Evolutionary conservation across 2,113 vertebrate species (phyloP), one percentile per base, ranked within the genome.

Genomic region (Tragelaphus imberbis): DNA sequence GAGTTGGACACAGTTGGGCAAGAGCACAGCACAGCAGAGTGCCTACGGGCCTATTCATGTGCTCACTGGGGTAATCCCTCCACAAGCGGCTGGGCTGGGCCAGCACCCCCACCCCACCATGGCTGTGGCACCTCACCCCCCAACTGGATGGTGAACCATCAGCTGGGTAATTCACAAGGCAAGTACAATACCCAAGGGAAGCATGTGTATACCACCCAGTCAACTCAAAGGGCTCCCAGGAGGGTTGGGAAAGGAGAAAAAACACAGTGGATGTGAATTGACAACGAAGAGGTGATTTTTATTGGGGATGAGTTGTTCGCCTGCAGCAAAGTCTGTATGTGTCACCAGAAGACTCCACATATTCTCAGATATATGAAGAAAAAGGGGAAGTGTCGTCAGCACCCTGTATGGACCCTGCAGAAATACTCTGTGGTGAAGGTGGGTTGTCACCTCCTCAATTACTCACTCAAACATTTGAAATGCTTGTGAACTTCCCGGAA

Each of bases 1-100:
- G n/a, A 40, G n/a, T 40, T 9, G n/a, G n/a, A 40, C n/a, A 71
- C 9, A 5, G 1, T 5, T 12, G 68, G 40, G 68, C n/a, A 71
- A n/a, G n/a, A 40, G 5, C 68, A 23, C 19, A 23, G 10, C 68
- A 23, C 4, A 12, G 3, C 33, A 2, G 1, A 25, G 25, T 28
- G 4, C 53, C n/a, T 14, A 14, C 1, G 6, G 71, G 7, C 4
- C 28, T 28, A 5, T 8, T 7, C 5, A 0, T 9, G 21, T n/a
- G 23, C 4, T 40, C 27, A 0, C 51, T 15, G 36, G 1, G 1
- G 33, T 1, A 1, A 11, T 10, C 44, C 51, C 21, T 19, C 4
- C 30, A 27, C 36, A 11, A 12, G 59, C 19, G 10, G 36, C 4
- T 21, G 7, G 8, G 15, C 25, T 23, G 56, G 79, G 28, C 55